phyloP scores from a whole-genome alignment of 2,113 vertebrate genomes.

The Chaenogobius annularis region DNA sequence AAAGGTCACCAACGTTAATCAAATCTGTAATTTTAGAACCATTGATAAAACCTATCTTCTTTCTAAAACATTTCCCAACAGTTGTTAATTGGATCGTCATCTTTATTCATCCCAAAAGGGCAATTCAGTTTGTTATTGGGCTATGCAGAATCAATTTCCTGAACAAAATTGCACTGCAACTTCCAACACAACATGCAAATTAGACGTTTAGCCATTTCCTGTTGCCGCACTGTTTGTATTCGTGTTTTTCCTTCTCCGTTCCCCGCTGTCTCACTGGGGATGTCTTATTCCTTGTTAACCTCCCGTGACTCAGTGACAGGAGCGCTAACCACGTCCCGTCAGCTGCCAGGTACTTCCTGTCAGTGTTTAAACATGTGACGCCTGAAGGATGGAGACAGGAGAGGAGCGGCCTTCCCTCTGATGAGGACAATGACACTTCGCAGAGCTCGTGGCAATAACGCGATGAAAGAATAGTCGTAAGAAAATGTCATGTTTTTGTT shows the following conservation, averaged over 20 bases:
- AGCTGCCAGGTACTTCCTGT: constrained; percentile 47
- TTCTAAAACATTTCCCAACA: no score
- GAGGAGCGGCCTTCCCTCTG: constrained; percentile 41
- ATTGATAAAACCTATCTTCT: no score
- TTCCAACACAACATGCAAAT: no score
- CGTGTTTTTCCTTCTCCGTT: background rate
- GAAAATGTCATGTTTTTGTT: no score
- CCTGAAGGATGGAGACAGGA: constrained; percentile 31
- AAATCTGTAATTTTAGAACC: no score
- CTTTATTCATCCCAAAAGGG: no score
- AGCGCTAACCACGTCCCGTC: constrained; percentile 33
- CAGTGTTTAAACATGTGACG: constrained; percentile 53
- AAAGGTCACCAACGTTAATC: no score
- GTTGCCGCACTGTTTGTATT: background rate
- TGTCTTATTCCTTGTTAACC: constrained; percentile 46
- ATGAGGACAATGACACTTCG: constrained; percentile 29
- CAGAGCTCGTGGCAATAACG: constrained; percentile 6
- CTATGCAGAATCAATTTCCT: no score
- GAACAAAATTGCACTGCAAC: no score
- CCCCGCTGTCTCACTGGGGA: constrained; percentile 10
- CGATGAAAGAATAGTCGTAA: background rate
- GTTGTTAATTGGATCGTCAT: no score
- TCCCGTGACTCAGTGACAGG: constrained; percentile 14
- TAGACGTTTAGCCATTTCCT: no score
- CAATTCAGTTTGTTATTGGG: no score